Evolutionary conservation across 2,888 invertebrate species (phyloP).

Genomic region (Pharmacophagus antenor): DNA sequence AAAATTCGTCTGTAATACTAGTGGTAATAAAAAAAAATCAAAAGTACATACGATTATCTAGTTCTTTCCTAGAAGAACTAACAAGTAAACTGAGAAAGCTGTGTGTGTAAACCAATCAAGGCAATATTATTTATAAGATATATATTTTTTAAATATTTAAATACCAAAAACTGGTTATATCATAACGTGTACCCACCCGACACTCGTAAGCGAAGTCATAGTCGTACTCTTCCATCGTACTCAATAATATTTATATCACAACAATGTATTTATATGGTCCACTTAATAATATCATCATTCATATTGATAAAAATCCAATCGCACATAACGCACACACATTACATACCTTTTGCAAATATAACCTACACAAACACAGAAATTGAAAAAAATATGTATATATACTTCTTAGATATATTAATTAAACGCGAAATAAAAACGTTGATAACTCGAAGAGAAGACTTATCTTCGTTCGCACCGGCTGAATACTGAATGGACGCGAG

Average conservation of each 20-base stretch:
- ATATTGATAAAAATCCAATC: conserved; percentile 33
- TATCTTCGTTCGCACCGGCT: conserved; percentile 47
- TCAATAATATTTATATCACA: conserved; percentile 45
- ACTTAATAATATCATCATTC: conserved; percentile 53
- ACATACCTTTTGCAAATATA: conserved; percentile 38
- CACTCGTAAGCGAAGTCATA: conserved; percentile 85
- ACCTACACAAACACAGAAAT: conserved; percentile 40
- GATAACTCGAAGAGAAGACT: conserved; percentile 28
- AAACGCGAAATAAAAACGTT: conserved; percentile 32
- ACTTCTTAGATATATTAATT: too few relatives aligned
- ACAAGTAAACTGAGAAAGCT: too few relatives aligned
- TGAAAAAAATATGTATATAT: conserved; percentile 30
- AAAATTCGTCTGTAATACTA: too few relatives aligned
- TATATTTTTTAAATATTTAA: neutral
- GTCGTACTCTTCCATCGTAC: conserved; percentile 77
- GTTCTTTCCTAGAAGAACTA: too few relatives aligned
- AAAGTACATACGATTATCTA: too few relatives aligned
- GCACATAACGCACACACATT: conserved; percentile 37
- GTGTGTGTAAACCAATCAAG: too few relatives aligned
- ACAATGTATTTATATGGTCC: conserved; percentile 48
- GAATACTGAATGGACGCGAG: conserved; percentile 73
- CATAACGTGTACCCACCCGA: conserved; percentile 75
- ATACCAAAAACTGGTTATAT: neutral
- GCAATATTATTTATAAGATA: neutral
- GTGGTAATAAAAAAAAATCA: too few relatives aligned